Percentiles rank a stretch among this genome's conserved stretches.
Conservation (phyloP, 2,797 vertebrate genomes). For the Platalea minor region DNA sequence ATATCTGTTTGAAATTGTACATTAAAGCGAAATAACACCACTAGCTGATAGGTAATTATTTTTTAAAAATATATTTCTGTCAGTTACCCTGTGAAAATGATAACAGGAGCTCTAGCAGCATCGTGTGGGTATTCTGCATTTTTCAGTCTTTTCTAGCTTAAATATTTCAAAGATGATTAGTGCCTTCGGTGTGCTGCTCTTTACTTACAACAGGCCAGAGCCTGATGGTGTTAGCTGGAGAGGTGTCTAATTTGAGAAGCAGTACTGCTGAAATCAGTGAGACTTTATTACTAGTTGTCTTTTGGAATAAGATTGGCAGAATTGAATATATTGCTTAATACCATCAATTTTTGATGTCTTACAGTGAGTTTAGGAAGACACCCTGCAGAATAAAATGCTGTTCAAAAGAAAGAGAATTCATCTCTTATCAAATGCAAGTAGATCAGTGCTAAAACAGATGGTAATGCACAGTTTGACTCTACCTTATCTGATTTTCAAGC, state of each 20-base stretch:
- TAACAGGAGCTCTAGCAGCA: not conserved
- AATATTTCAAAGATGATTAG: not conserved
- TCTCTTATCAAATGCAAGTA: not conserved
- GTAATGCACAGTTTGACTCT: conserved; percentile 9
- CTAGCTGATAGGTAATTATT: not conserved
- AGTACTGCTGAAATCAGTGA: not conserved
- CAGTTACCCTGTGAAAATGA: not conserved
- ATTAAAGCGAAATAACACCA: not conserved
- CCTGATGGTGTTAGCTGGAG: not conserved
- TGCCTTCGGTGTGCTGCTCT: not conserved
- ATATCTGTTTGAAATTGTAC: not conserved
- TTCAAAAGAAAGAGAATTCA: not conserved
- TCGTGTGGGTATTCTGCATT: not conserved
- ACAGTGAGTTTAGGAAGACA: not conserved
- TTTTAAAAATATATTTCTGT: not conserved
- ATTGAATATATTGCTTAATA: not conserved
- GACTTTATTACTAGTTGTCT: not conserved
- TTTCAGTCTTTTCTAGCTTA: not conserved
- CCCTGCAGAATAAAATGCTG: not conserved
- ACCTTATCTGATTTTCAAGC: not conserved
- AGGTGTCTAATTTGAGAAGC: not conserved
- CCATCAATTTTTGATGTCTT: not conserved
- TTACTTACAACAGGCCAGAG: not conserved
- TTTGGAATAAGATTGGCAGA: not conserved
- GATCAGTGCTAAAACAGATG: conserved; percentile 24